Conservation (phyloP, 2,113 vertebrate species). For the Cyphomyrus plagiostoma region DNA sequence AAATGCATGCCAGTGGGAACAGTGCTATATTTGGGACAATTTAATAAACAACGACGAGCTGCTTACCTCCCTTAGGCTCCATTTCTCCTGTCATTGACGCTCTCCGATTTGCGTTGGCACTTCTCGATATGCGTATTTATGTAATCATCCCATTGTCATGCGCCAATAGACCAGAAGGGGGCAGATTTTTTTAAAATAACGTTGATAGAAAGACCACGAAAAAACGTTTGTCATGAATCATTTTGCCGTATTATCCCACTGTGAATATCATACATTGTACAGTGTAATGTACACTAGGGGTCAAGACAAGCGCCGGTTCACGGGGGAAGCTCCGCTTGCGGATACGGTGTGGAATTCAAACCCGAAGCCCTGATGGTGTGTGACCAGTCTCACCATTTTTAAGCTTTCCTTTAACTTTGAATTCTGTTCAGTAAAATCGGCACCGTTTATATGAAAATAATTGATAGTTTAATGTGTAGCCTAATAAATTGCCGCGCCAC, state of each 20-base stretch:
- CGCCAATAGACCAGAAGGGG: background rate
- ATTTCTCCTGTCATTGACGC: background rate
- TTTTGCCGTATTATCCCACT: background rate
- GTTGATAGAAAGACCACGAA: background rate
- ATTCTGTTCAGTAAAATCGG: background rate
- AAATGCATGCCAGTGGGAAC: slow-evolving; percentile 39
- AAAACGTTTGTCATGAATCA: background rate
- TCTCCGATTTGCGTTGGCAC: background rate
- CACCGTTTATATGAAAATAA: background rate
- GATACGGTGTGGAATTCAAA: too few relatives aligned
- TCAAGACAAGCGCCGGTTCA: background rate
- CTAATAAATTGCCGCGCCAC: background rate
- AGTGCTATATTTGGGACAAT: slow-evolving; percentile 45
- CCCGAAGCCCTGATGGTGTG: background rate
- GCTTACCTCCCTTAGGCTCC: background rate
- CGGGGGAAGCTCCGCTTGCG: background rate
- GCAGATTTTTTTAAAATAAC: background rate
- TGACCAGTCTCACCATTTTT: background rate
- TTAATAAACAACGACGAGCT: slow-evolving; percentile 35
- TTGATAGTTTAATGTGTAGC: background rate
- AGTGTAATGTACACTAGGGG: background rate
- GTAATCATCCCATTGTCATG: background rate
- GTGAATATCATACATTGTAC: background rate
- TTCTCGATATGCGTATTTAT: background rate
- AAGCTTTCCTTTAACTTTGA: background rate